Conservation (phyloP, 2,888 invertebrate genomes). For the Buathra laborator region DNA sequence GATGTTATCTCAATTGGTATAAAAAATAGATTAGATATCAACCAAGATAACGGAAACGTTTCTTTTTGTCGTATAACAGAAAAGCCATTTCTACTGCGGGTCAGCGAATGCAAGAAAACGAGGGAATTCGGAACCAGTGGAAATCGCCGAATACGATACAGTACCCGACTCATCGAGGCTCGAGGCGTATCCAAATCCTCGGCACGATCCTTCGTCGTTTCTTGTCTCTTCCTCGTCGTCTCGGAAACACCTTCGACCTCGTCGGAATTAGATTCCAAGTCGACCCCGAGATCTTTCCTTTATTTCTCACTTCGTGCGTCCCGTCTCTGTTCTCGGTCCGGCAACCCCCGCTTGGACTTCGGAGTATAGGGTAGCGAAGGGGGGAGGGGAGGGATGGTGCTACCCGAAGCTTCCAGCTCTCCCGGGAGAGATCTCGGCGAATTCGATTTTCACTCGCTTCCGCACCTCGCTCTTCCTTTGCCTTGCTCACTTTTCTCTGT, state of each 20-base stretch:
- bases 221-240: slow-evolving; percentile 51
- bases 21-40: background rate
- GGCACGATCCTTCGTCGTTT: slow-evolving; percentile 70
- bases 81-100: slow-evolving; percentile 30
- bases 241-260: slow-evolving; percentile 51
- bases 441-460: slow-evolving; percentile 67
- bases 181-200: slow-evolving; percentile 71
- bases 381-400: too few relatives aligned
- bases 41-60: background rate
- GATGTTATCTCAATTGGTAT: background rate
- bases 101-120: slow-evolving; percentile 39
- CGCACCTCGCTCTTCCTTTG: slow-evolving; percentile 39
- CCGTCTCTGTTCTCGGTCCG: slow-evolving; percentile 31
- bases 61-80: background rate
- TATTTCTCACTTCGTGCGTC: slow-evolving; percentile 60
- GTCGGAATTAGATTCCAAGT: slow-evolving; percentile 64
- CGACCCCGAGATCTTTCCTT: slow-evolving; percentile 62
- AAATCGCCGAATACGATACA: slow-evolving; percentile 46
- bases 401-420: slow-evolving; percentile 57
- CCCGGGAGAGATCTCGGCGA: slow-evolving; percentile 66
- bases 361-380: background rate
- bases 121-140: slow-evolving; percentile 37
- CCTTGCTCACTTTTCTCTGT: slow-evolving; percentile 44
- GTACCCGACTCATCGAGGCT: slow-evolving; percentile 44
- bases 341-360: slow-evolving; percentile 54